These are phyloP conservation scores for Rhinoptilus africanus DNA, from an alignment of 2,113 vertebrate genomes.

Conservation along the genomic window DNA sequence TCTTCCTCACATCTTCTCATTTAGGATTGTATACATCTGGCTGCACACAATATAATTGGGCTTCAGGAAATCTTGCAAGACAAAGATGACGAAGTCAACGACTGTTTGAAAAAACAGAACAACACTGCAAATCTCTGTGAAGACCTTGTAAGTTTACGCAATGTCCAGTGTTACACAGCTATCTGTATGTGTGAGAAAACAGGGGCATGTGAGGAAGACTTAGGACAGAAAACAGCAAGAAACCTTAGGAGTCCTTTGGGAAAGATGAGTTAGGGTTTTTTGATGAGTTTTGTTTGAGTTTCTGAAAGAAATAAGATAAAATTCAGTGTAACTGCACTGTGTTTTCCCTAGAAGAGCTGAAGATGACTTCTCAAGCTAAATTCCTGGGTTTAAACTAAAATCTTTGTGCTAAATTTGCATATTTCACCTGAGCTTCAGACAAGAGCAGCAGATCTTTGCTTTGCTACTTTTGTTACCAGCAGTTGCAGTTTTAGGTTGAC, in stretches of 20 bases:
- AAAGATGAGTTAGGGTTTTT: background rate
- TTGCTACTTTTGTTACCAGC: background rate
- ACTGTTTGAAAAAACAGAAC: conserved; percentile 24
- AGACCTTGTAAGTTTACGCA: conserved; percentile 83
- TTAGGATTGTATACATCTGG: conserved; percentile 84
- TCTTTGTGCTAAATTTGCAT: background rate
- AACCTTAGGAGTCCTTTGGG: background rate
- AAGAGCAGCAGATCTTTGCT: background rate
- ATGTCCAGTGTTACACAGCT: background rate
- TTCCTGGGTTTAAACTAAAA: background rate
- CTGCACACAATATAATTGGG: conserved; percentile 74
- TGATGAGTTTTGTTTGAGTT: background rate
- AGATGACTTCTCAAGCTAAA: background rate
- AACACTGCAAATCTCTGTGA: conserved; percentile 74
- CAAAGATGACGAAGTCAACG: conserved; percentile 62
- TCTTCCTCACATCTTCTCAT: background rate
- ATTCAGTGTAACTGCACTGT: background rate
- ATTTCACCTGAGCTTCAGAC: background rate
- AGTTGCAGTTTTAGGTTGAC: background rate
- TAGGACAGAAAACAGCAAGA: background rate
- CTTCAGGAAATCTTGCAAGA: conserved; percentile 81
- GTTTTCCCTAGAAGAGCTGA: background rate
- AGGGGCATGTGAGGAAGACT: background rate
- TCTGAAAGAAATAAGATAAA: background rate
- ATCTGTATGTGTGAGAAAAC: background rate